Evolutionary conservation across 2,113 vertebrate genomes (phyloP), one percentile per base, ranked within the genome.

Genomic region (Accipiter virgatus): DNA sequence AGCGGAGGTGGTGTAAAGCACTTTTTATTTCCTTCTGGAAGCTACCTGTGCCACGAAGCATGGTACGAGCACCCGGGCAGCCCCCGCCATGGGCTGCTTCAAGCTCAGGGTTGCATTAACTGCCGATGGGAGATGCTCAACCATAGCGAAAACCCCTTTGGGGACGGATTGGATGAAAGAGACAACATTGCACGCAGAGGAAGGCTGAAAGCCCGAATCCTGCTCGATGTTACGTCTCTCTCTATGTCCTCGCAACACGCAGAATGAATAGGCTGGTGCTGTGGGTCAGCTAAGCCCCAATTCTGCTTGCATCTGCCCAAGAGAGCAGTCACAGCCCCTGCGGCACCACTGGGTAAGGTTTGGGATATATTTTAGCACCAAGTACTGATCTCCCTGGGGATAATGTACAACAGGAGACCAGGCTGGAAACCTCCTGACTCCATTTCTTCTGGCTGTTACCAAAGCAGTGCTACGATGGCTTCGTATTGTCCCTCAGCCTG

Each of bases 61-160:
- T 3, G 7, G 59, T 29, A 7, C 22, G 36, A 42, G 67, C 47
- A 66, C 6, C 11, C 1, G 2, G 31, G 26, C 22, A 74, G 55
- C 11, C 45, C 13, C 11, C 13, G 8, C 48, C 5, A 0, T 0
- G 27, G 16, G 42, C 34, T 74, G 36, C 40, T 38, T 38, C 1
- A 0, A 62, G 20, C 8, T 22, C 42, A 21, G 32, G 45, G 34
- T 50, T 65, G 34, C 2, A 0, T 5, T 27, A 25, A 34, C 40
- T 15, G 26, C 21, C 0, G 0, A 48, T 2, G 2, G 31, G 31
- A 48, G 38, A 52, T 2, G 27, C 11, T 4, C 2, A 0, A 9
- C 38, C 1, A 3, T 7, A 48, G 40, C 0, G 0, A 68, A 52
- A 59, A 19, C 14, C 68, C 16, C 36, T 67, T 5, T 42, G 32